These are phyloP conservation scores for Megathymus violae DNA, from an alignment of 1,140 invertebrate genomes.

Conservation along the genomic window DNA sequence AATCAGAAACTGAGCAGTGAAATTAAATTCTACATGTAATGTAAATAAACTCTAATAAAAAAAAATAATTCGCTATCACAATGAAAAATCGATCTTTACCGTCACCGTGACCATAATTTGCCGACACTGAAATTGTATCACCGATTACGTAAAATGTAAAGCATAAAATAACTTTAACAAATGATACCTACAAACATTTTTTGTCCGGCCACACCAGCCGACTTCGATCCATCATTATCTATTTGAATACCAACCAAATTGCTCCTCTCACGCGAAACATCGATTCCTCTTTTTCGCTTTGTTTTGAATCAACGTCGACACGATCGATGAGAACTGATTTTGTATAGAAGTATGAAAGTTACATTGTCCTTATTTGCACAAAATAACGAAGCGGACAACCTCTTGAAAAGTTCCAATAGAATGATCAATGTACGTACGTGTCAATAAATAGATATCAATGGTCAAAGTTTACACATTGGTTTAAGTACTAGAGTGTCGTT, in stretches of 20 bases:
- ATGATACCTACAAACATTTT: conserved; percentile 23
- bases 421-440: conserved; percentile 33
- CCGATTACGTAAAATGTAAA: neutral
- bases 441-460: conserved; percentile 6
- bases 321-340: conserved; percentile 42
- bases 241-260: conserved; percentile 60
- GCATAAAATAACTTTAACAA: conserved; percentile 4
- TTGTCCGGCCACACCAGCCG: conserved; percentile 18
- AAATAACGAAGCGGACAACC: conserved; percentile 19
- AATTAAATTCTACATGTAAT: too few relatives aligned
- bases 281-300: conserved; percentile 52
- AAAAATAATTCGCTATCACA: too few relatives aligned
- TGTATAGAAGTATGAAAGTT: conserved; percentile 34
- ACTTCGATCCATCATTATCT: conserved; percentile 46
- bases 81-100: too few relatives aligned
- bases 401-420: conserved; percentile 12
- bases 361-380: conserved; percentile 34
- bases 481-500: too few relatives aligned
- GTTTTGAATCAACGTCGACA: conserved; percentile 34
- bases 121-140: too few relatives aligned
- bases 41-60: too few relatives aligned
- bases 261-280: conserved; percentile 56
- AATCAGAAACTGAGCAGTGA: too few relatives aligned
- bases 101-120: too few relatives aligned
- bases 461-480: conserved; percentile 6